These are phyloP conservation scores for Plemyria rubiginata DNA, from an alignment of 2,888 invertebrate species.

Conservation along the genomic window DNA sequence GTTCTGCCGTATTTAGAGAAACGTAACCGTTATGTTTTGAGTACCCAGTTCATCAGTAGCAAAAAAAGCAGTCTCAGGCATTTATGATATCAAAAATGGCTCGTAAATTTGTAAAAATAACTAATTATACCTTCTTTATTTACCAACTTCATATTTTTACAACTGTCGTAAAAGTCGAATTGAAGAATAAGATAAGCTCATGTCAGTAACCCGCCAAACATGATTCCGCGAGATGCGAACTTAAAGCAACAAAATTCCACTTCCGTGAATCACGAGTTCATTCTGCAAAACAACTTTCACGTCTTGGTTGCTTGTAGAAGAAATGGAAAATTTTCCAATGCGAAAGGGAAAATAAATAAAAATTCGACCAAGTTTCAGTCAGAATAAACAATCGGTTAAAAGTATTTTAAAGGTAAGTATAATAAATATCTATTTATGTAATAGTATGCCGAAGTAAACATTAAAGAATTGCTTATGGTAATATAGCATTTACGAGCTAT, in stretches of 20 bases:
- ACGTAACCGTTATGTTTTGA: no score
- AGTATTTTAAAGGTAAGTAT: no score
- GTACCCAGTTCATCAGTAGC: no score
- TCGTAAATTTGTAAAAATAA: neutral
- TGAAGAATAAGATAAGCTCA: slow-evolving; percentile 6
- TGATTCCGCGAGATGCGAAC: slow-evolving; percentile 32
- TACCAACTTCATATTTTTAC: neutral
- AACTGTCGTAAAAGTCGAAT: neutral
- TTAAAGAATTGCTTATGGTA: no score
- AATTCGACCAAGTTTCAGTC: slow-evolving; percentile 1
- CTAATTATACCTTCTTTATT: neutral
- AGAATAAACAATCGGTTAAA: neutral
- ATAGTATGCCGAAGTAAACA: no score
- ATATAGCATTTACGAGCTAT: neutral
- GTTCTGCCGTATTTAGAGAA: neutral
- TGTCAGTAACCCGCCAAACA: slow-evolving; percentile 26
- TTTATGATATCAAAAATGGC: neutral
- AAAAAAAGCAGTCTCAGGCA: neutral
- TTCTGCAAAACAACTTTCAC: slow-evolving; percentile 54
- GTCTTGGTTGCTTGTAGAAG: slow-evolving; percentile 43
- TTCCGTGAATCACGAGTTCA: slow-evolving; percentile 47
- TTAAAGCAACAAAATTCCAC: slow-evolving; percentile 31
- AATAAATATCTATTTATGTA: no score
- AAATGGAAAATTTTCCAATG: slow-evolving; percentile 44
- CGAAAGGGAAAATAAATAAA: slow-evolving; percentile 38